Evolutionary conservation across 1,140 invertebrate species (phyloP).

Genomic region (Hormaphis cornu): DNA sequence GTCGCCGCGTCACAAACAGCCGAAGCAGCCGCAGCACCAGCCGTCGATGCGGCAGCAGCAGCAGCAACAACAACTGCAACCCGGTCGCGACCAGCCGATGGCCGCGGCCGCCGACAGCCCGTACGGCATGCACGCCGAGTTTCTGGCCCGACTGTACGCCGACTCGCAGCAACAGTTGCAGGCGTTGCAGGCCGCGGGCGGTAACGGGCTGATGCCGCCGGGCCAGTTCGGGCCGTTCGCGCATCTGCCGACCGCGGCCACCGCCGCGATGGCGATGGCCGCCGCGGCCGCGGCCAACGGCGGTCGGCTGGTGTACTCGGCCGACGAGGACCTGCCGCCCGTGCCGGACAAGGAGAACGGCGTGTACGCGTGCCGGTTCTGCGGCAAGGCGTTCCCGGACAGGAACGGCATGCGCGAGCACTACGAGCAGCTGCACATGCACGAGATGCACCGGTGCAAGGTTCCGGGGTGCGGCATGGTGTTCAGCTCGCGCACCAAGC

Average conservation of each 20-base stretch:
- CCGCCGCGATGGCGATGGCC: background rate
- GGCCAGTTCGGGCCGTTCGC: conserved; percentile 40
- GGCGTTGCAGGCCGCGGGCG: conserved; percentile 37
- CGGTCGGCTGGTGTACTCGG: conserved; percentile 43
- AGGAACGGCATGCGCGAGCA: conserved; percentile 55
- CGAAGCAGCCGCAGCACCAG: conserved; percentile 59
- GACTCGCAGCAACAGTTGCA: conserved; percentile 53
- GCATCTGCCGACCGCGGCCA: conserved; percentile 38
- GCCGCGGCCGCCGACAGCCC: conserved; percentile 38
- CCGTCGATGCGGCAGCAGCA: conserved; percentile 37
- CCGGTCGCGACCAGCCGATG: conserved; percentile 60
- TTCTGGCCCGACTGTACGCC: conserved; percentile 70
- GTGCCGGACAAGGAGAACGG: conserved; percentile 50
- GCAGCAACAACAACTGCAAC: conserved; percentile 38
- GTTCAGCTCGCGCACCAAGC: conserved; percentile 63
- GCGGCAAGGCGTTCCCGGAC: conserved; percentile 52
- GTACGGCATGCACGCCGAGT: conserved; percentile 55
- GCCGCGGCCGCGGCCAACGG: background rate
- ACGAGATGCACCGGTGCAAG: conserved; percentile 69
- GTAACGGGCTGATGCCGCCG: conserved; percentile 32
- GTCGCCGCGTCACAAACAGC: conserved; percentile 59
- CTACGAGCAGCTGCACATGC: conserved; percentile 55
- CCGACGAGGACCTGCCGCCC: conserved; percentile 49
- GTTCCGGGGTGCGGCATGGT: conserved; percentile 70
- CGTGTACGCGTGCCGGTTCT: conserved; percentile 55